These are phyloP conservation scores for Myotis vivesi DNA, from an alignment of 2,797 vertebrate genomes.

Conservation along the genomic window DNA sequence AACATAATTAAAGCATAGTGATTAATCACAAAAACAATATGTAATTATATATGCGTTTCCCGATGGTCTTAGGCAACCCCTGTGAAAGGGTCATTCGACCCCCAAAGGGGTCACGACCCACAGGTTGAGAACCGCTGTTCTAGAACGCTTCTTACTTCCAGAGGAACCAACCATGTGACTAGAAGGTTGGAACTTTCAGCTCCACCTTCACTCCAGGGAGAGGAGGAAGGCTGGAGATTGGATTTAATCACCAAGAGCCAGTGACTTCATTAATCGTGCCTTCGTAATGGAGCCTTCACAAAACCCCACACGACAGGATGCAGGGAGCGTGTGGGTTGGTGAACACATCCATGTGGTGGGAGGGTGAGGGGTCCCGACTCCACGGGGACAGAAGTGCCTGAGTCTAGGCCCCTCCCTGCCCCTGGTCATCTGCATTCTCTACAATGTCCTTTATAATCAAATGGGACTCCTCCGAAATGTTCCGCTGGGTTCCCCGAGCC, in stretches of 20 bases:
- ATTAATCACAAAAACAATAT: too few relatives aligned
- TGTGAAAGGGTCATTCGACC: too few relatives aligned
- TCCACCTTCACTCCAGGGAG: not conserved
- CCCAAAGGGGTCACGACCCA: too few relatives aligned
- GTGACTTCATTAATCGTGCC: not conserved
- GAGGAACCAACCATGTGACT: not conserved
- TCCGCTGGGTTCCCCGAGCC: not conserved
- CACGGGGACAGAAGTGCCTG: not conserved
- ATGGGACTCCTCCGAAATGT: not conserved
- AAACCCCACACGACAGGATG: not conserved
- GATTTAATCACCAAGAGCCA: not conserved
- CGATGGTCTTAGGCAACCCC: too few relatives aligned
- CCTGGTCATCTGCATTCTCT: not conserved
- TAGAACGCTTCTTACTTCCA: not conserved
- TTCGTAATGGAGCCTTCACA: not conserved
- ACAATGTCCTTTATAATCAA: not conserved
- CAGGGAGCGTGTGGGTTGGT: not conserved
- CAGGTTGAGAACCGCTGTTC: too few relatives aligned
- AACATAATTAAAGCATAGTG: too few relatives aligned
- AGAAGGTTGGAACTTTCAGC: not conserved
- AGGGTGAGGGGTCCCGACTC: not conserved
- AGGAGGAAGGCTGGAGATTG: not conserved
- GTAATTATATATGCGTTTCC: too few relatives aligned
- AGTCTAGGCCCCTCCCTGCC: not conserved
- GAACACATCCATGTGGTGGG: not conserved